Evolutionary conservation across 92 coral and sea anemone species (phyloP), one percentile per base, ranked within the genome.

Genomic region (Paramuricea clavata): DNA sequence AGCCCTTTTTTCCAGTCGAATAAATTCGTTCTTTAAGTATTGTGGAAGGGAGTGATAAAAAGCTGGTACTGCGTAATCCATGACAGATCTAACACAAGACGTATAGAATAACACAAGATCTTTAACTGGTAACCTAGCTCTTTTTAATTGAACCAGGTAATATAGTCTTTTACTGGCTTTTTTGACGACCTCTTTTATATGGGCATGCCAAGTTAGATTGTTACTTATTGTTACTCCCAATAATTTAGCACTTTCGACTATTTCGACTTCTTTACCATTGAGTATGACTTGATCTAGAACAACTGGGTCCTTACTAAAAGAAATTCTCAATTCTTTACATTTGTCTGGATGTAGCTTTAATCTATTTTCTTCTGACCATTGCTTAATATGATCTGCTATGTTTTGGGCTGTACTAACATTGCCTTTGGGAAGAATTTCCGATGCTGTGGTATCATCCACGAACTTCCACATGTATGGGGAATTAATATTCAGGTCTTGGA

Each of bases 301-400:
- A 10, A 25, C 39, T 5, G 83, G 72, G 15, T 56, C 16, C 8
- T 59, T 31, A 17, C 67, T 22, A n/a, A 78, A 56, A 28, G 35
- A 28, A 49, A 78, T 78, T 33, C 72, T 34, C 11, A 31, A 71
- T 60, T 78, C 54, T 35, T 78, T 78, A 27, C 81, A 78, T 78
- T 78, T 56, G 13, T 25, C 65, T 19, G 83, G 71, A 78, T 78
- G 61, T 30, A 56, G 33, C 27, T 78, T 71, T 16, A 78, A 59
- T 56, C 42, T 78, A 59, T 78, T 56, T 56, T 19, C 83, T 1
- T 59, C 56, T 23, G 64, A 57, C 83, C 83, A 78, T 16, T 78
- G 32, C 10, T 16, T 26, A 32, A 78, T 68, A 26, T 33, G 43
- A 13, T 49, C 67, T 0, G 16, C 28, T 77, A 32, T 77, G 12